Conservation (phyloP, 1,140 invertebrate genomes). For the Solenopsis fugax region DNA sequence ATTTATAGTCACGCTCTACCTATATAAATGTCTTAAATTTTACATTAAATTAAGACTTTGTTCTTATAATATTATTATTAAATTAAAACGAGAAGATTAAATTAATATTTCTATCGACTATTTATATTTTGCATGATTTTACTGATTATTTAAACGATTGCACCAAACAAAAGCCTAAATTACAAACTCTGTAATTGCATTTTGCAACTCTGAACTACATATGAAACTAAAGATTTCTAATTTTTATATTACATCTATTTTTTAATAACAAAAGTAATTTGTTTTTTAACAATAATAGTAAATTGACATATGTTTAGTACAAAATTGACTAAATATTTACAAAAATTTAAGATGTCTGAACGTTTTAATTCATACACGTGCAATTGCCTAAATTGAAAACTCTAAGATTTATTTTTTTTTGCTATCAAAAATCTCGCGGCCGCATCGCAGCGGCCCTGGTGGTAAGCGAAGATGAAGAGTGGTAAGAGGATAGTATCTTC, state of each 20-base stretch:
- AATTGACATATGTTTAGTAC: not conserved
- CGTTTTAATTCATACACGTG: not conserved
- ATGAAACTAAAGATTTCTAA: not conserved
- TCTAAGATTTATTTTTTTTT: not conserved
- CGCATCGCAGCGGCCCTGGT: conserved; percentile 16
- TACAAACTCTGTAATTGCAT: not conserved
- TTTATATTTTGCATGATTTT: not conserved
- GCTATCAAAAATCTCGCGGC: not conserved
- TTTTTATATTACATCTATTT: not conserved
- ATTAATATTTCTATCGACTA: not conserved
- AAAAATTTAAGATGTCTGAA: not conserved
- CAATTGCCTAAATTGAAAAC: not conserved
- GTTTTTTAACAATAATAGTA: too few relatives aligned
- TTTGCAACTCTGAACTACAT: not conserved
- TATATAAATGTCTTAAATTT: not conserved
- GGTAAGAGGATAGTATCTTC: conserved; percentile 55
- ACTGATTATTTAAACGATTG: not conserved
- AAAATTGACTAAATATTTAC: not conserved
- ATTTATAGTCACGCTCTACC: not conserved
- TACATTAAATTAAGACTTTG: not conserved
- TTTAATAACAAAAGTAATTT: not conserved
- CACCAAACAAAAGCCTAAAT: not conserved
- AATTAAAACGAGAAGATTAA: not conserved
- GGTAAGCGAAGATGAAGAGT: conserved; percentile 46
- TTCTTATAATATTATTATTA: not conserved